phyloP scores from a whole-genome alignment of 2,888 invertebrate species.

The Darwinula stevensoni region DNA sequence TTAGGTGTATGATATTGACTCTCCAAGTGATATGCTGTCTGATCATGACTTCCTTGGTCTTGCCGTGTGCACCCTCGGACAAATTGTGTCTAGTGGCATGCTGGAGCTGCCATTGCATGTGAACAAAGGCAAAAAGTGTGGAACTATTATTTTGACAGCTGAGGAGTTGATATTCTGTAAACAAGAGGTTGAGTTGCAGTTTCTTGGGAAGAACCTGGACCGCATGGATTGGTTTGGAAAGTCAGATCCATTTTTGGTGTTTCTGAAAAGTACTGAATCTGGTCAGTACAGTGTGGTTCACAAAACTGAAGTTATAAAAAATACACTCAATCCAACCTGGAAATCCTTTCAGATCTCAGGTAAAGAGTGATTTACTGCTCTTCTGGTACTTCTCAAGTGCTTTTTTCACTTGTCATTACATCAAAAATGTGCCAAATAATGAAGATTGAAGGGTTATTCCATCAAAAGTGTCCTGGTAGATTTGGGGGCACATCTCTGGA shows the following conservation, averaged over 20 bases:
- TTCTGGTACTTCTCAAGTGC: too few relatives aligned
- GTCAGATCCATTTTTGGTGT: constrained; percentile 16
- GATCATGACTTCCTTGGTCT: constrained; percentile 22
- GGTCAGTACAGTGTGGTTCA: constrained; percentile 20
- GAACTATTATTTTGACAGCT: constrained; percentile 13
- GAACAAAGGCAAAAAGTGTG: neutral
- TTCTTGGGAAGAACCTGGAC: constrained; percentile 14
- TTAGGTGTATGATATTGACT: constrained; percentile 17
- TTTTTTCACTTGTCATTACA: too few relatives aligned
- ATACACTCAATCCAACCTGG: neutral
- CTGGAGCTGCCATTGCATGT: neutral
- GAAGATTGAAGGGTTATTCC: too few relatives aligned
- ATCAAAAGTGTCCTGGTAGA: too few relatives aligned
- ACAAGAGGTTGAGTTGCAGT: constrained; percentile 14
- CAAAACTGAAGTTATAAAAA: constrained; percentile 20
- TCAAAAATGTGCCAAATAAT: too few relatives aligned
- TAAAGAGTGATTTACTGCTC: too few relatives aligned
- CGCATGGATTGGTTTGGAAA: constrained; percentile 15
- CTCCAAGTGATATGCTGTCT: constrained; percentile 12
- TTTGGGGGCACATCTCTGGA: too few relatives aligned
- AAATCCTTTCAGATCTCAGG: too few relatives aligned
- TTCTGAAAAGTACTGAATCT: constrained; percentile 15
- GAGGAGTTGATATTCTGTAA: constrained; percentile 16
- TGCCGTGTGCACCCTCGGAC: constrained; percentile 23
- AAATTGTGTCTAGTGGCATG: constrained; percentile 16